Conservation (phyloP, 2,797 vertebrate species). For the Oreochromis grahami region DNA sequence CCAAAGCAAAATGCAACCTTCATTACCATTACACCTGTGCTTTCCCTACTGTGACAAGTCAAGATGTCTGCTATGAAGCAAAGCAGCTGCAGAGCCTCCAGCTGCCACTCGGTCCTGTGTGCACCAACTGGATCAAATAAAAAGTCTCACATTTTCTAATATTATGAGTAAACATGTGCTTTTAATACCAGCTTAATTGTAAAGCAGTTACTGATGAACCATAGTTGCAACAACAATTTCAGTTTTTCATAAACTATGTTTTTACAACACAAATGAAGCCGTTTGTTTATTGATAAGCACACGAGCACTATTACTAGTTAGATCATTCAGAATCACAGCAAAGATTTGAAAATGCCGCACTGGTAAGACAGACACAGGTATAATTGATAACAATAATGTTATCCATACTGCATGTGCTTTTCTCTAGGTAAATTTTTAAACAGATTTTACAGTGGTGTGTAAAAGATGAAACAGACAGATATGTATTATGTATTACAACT, state of each 20-base stretch:
- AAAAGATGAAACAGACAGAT: background rate
- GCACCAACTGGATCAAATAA: background rate
- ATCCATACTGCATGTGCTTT: background rate
- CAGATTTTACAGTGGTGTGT: background rate
- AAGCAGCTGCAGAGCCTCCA: background rate
- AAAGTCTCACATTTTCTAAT: fast-evolving
- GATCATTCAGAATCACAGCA: background rate
- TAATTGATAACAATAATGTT: background rate
- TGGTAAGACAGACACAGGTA: background rate
- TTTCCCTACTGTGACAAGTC: background rate
- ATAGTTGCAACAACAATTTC: background rate
- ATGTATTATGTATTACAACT: background rate
- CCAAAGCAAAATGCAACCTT: background rate
- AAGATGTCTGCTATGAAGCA: background rate
- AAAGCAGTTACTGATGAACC: background rate
- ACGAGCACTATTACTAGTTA: background rate
- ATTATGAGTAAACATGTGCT: background rate
- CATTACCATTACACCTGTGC: background rate
- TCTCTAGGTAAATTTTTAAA: background rate
- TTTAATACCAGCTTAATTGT: background rate
- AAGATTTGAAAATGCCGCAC: background rate
- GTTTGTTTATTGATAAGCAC: background rate
- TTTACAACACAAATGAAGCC: background rate
- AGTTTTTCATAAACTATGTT: background rate
- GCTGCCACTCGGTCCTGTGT: background rate